Evolutionary conservation across 2,113 vertebrate species (phyloP).

Genomic region (Grammomys dolichurus): DNA sequence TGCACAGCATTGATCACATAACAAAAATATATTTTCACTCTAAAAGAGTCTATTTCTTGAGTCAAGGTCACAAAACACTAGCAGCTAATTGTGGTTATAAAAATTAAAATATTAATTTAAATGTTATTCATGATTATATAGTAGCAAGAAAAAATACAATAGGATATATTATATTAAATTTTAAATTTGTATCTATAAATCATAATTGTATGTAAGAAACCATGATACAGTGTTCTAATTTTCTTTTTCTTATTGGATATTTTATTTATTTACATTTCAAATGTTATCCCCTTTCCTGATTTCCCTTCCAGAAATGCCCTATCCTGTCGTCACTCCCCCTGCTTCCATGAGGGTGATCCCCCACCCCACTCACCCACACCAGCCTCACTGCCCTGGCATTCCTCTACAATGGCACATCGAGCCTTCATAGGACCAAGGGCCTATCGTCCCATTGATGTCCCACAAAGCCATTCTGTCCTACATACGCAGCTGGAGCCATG

Average conservation of each 20-base stretch:
- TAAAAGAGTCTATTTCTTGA: background rate
- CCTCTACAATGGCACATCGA: no score
- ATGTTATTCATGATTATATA: background rate
- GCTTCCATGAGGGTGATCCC: no score
- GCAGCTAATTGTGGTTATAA: background rate
- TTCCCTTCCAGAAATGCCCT: no score
- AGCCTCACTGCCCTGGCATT: no score
- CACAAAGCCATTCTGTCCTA: no score
- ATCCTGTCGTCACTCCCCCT: no score
- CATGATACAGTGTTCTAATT: background rate
- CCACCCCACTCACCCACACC: no score
- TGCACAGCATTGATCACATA: background rate
- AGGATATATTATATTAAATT: background rate
- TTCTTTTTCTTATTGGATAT: background rate
- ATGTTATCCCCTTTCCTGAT: no score
- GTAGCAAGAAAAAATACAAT: background rate
- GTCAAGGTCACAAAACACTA: background rate
- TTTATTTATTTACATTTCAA: no score
- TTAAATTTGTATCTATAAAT: background rate
- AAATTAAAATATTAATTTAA: slow-evolving; percentile 30
- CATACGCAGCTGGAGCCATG: no score
- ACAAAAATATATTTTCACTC: background rate
- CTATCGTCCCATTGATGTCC: no score
- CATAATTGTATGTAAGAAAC: background rate
- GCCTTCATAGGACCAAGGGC: no score